phyloP scores from a whole-genome alignment of 2,113 vertebrate species.

The Oncorhynchus nerka region DNA sequence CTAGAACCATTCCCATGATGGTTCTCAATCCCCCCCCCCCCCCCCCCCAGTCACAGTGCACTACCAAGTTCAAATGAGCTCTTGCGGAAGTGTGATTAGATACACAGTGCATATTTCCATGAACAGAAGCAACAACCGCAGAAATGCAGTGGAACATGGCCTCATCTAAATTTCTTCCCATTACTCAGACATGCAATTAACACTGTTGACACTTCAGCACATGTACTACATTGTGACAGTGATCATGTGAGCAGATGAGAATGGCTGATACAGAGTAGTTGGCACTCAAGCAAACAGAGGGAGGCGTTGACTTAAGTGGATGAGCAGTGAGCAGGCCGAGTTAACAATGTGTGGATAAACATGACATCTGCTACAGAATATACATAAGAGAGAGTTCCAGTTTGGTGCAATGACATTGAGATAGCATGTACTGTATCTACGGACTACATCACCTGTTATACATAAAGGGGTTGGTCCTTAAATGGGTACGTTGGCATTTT shows the following conservation, averaged over 20 bases:
- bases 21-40: not conserved
- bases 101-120: not conserved
- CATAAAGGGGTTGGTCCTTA: no score
- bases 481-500: no score
- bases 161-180: not conserved
- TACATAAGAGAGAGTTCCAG: not conserved
- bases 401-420: not conserved
- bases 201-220: not conserved
- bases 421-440: not conserved
- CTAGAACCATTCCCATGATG: not conserved
- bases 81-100: not conserved
- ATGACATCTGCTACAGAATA: not conserved
- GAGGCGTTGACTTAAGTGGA: not conserved
- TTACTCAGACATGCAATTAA: slow-evolving; percentile 7
- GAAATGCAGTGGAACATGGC: not conserved
- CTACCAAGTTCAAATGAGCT: slow-evolving; percentile 1
- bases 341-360: not conserved
- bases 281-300: not conserved
- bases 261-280: not conserved
- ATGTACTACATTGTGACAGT: not conserved
- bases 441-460: not conserved
- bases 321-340: not conserved
- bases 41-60: not conserved
- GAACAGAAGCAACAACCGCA: not conserved
- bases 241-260: not conserved